Evolutionary conservation across 92 coral and sea anemone species (phyloP).

Genomic region (Parazoanthus darwini): DNA sequence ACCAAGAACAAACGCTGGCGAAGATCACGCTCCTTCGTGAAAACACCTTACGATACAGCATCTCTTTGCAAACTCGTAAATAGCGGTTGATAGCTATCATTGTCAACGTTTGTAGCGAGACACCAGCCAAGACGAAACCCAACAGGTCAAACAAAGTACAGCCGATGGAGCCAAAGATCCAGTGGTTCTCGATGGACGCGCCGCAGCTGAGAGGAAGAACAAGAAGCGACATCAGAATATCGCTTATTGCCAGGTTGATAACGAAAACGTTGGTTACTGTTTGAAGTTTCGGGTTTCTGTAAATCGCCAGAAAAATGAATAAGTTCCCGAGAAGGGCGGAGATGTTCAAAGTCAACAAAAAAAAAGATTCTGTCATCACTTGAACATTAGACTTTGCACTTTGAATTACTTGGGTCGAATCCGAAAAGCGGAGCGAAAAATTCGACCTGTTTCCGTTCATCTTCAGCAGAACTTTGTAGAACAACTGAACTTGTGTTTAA

Average conservation of each 20-base stretch:
- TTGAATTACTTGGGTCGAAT: not conserved
- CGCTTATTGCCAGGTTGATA: not conserved
- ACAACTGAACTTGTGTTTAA: not conserved
- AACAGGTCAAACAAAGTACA: not conserved
- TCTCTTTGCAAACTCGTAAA: not conserved
- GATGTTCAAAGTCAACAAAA: not conserved
- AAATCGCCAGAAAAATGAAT: conserved; percentile 5
- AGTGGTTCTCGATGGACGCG: not conserved
- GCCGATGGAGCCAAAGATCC: not conserved
- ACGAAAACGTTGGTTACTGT: conserved; percentile 23
- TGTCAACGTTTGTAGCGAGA: not conserved
- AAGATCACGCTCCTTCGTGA: not conserved
- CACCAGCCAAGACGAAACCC: not conserved
- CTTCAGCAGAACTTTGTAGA: not conserved
- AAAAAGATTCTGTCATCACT: not conserved
- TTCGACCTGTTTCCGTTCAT: conserved; percentile 1
- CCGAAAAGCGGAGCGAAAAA: not conserved
- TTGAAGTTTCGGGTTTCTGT: conserved; percentile 9
- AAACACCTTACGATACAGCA: not conserved
- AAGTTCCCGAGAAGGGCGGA: not conserved
- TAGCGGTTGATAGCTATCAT: not conserved
- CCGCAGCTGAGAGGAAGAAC: not conserved
- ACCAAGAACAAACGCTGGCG: not conserved
- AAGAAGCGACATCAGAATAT: not conserved
- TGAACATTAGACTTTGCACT: not conserved